Evolutionary conservation across 1,140 invertebrate species (phyloP).

Genomic region (Anoplolepis gracilipes): DNA sequence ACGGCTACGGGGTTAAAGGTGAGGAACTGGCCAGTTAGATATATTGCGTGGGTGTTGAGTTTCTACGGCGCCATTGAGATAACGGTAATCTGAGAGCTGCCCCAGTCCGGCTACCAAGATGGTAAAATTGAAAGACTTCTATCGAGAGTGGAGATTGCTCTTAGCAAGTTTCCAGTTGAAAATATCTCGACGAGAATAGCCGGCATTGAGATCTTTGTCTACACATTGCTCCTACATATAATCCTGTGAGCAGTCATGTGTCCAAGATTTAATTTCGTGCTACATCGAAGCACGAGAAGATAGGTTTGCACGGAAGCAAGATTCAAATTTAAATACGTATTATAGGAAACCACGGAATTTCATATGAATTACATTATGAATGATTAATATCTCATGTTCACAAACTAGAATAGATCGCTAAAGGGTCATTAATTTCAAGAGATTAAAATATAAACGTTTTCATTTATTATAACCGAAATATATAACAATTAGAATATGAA

Average conservation of each 20-base stretch:
- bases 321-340: neutral
- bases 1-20: conserved; percentile 71
- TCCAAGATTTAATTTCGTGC: conserved; percentile 27
- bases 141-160: conserved; percentile 37
- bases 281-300: neutral
- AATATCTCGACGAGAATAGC: conserved; percentile 27
- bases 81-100: conserved; percentile 71
- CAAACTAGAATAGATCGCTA: neutral
- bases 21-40: conserved; percentile 68
- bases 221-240: neutral
- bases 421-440: neutral
- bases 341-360: neutral
- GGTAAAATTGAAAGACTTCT: conserved; percentile 67
- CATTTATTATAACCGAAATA: conserved; percentile 6
- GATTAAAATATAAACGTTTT: neutral
- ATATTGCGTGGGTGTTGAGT: conserved; percentile 72
- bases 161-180: neutral
- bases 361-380: conserved; percentile 1
- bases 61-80: conserved; percentile 69
- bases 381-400: conserved; percentile 14
- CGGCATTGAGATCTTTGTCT: neutral
- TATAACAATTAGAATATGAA: neutral
- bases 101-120: conserved; percentile 37
- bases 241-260: neutral
- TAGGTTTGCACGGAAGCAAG: neutral